Percentiles rank a stretch among this genome's conserved stretches.
These are phyloP conservation scores for Myodes glareolus DNA, from an alignment of 2,113 vertebrate species.

Conservation along the genomic window DNA sequence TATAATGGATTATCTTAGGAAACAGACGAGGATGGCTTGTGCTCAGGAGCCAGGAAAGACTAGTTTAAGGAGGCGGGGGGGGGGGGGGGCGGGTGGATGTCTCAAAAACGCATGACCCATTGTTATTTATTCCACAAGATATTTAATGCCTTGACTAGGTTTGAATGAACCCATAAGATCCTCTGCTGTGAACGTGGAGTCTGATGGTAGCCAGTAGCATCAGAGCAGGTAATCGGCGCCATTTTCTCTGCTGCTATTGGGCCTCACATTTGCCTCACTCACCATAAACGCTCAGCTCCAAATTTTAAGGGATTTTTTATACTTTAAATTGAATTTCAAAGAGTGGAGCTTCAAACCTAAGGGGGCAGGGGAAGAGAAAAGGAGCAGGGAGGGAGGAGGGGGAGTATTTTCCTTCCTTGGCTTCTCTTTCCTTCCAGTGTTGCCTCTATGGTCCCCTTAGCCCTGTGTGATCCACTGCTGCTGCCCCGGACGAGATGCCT, in stretches of 20 bases:
- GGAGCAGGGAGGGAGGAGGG: fast-evolving
- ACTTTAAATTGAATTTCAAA: conserved; percentile 36
- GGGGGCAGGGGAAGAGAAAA: no score
- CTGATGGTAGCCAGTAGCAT: neutral
- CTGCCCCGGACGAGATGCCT: neutral
- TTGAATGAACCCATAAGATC: neutral
- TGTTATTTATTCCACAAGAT: conserved; percentile 34
- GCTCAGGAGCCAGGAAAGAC: conserved; percentile 68
- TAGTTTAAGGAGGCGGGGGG: conserved; percentile 24
- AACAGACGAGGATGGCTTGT: conserved; percentile 59
- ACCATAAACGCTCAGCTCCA: neutral
- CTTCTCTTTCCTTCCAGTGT: neutral
- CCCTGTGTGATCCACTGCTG: neutral
- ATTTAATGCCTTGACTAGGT: conserved; percentile 10
- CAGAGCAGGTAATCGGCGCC: neutral
- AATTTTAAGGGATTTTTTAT: neutral
- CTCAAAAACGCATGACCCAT: conserved; percentile 34
- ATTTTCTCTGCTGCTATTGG: neutral
- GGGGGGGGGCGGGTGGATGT: no score
- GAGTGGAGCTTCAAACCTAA: neutral
- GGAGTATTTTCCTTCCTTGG: neutral
- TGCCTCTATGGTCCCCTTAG: neutral
- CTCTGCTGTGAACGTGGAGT: neutral
- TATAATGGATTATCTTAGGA: conserved; percentile 81
- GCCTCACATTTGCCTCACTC: neutral